Evolutionary conservation across 2,797 vertebrate genomes (phyloP), one percentile per base, ranked within the genome.

Genomic region (Gallirallus australis): DNA sequence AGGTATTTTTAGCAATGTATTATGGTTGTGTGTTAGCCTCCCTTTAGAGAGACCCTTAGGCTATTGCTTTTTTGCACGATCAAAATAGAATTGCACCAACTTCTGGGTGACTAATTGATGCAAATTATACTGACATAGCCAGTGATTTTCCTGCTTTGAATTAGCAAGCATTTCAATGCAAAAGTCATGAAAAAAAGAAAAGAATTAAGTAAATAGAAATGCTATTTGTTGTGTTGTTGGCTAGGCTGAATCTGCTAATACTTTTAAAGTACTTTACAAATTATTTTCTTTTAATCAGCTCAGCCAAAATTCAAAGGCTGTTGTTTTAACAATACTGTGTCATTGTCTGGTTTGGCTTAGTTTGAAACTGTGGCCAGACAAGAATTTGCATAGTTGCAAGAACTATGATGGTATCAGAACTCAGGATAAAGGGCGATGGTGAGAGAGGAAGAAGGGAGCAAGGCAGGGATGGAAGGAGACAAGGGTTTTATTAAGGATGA

Each of bases 91-190:
- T 73, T 93, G 53, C 76, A 72, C 57, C 79, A 70, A 73, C 64
- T 87, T 92, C 82, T 86, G 76, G 56, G 65, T 92, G 90, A 78
- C 86, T 94, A 94, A 96, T 75, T 93, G 92, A 80, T 89, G 92
- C 76, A 93, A 94, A 95, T 94, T 85, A 70, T 48, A 78, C 84
- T 75, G 68, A 76, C 59, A 71, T 86, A 91, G 54, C 61, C 81
- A 40, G 35, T 89, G 75, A 91, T 54, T 89, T 64, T 92, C 35
- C 68, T 95, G n/a, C 71, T 78, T 95, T 56, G 94, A 96, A 91
- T 86, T 77, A 73, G 57, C n/a, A 60, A 61, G 12, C 4, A 23
- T 92, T 93, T 79, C 4, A 9, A 68, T 70, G 18, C 15, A 64
- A 77, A 91, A 92, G 56, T 60, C 4, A 2, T 79, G 80, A 0